Evolutionary conservation across 2,888 invertebrate genomes (phyloP).

Genomic region (Monoplex corrugatus): DNA sequence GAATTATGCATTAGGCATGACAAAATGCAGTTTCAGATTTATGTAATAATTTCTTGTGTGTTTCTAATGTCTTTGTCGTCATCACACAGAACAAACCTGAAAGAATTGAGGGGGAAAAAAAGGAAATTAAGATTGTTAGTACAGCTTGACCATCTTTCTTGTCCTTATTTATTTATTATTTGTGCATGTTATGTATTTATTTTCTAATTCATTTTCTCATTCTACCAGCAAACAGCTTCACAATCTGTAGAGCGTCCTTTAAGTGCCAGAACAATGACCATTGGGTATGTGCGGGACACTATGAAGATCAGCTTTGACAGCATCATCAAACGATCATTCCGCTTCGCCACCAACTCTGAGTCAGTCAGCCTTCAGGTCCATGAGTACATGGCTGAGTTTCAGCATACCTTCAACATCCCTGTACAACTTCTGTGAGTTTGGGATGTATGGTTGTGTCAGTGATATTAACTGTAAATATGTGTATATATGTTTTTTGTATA

Average conservation of each 20-base stretch:
- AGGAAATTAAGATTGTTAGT: too few relatives aligned
- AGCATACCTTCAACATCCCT: conserved; percentile 91
- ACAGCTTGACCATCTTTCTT: too few relatives aligned
- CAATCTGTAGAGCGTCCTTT: neutral
- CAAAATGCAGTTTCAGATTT: too few relatives aligned
- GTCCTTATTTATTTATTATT: neutral
- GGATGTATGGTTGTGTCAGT: too few relatives aligned
- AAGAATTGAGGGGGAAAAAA: too few relatives aligned
- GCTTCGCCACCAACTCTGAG: conserved; percentile 91
- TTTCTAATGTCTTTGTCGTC: too few relatives aligned
- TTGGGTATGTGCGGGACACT: conserved; percentile 64
- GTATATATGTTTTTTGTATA: too few relatives aligned
- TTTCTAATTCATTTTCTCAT: neutral
- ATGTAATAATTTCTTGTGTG: too few relatives aligned
- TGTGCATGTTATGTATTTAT: too few relatives aligned
- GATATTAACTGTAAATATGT: too few relatives aligned
- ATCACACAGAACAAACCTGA: too few relatives aligned
- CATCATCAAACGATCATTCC: conserved; percentile 87
- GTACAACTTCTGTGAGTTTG: conserved; percentile 90
- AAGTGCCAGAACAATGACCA: conserved; percentile 47
- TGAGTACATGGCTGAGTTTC: conserved; percentile 95
- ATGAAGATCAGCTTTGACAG: conserved; percentile 84
- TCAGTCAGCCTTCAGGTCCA: conserved; percentile 95
- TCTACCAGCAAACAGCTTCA: neutral
- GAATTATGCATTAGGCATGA: too few relatives aligned